These are phyloP conservation scores for Chlorops oryzae DNA, from an alignment of 1,140 invertebrate species.

Conservation along the genomic window DNA sequence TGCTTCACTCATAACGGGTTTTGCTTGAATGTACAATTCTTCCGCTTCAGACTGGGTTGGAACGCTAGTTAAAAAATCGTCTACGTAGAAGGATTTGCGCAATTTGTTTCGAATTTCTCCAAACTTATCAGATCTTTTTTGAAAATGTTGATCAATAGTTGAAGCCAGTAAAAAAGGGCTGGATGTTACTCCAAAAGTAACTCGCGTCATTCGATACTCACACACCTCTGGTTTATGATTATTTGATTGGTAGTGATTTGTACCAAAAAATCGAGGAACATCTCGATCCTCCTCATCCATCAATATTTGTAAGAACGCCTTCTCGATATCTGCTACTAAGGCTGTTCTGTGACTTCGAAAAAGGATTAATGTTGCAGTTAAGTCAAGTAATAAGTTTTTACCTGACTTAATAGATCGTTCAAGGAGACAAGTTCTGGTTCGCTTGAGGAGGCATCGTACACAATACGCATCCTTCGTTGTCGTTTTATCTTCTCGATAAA, in stretches of 20 bases:
- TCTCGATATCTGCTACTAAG: slow-evolving; percentile 5
- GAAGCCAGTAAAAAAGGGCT: neutral
- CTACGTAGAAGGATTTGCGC: too few species aligned
- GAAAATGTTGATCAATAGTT: neutral
- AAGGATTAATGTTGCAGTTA: too few species aligned
- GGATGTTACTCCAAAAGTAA: too few species aligned
- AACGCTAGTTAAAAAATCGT: too few species aligned
- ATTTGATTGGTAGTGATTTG: neutral
- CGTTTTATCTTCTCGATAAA: slow-evolving; percentile 31
- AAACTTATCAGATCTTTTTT: neutral
- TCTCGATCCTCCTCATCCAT: neutral
- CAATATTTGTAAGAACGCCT: slow-evolving; percentile 5
- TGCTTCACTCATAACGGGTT: too few species aligned
- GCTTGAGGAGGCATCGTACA: slow-evolving; percentile 36
- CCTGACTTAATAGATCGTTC: neutral
- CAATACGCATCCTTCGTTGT: slow-evolving; percentile 34
- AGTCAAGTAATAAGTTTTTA: neutral
- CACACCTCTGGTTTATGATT: neutral
- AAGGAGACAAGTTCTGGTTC: neutral
- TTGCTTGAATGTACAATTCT: neutral
- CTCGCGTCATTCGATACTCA: slow-evolving; percentile 7
- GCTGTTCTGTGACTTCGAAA: neutral
- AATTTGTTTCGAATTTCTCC: too few species aligned
- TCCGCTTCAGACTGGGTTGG: neutral
- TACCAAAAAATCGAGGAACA: neutral